These are phyloP conservation scores for Dicyrtomina minuta DNA, from an alignment of 2,888 invertebrate species.

Conservation along the genomic window DNA sequence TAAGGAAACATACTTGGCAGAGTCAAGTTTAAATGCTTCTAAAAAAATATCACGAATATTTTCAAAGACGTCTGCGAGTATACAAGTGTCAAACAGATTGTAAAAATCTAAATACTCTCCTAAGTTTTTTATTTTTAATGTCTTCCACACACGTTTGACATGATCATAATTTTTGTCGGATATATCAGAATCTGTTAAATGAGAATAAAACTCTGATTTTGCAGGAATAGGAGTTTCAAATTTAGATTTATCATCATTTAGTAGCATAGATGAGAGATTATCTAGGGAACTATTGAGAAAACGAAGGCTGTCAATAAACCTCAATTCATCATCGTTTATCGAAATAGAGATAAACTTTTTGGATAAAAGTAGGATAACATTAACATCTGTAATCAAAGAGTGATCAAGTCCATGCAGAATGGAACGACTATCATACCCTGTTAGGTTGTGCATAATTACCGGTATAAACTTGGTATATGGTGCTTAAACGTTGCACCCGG, in stretches of 20 bases:
- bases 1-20: background rate
- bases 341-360: background rate
- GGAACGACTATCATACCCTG: background rate
- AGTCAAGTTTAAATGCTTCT: background rate
- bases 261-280: background rate
- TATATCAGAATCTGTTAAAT: background rate
- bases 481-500: background rate
- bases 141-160: background rate
- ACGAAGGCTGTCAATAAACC: background rate
- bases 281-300: background rate
- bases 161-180: constrained; percentile 4
- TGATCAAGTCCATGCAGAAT: background rate
- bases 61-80: background rate
- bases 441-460: background rate
- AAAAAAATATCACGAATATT: background rate
- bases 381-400: background rate
- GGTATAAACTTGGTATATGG: background rate
- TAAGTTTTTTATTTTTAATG: constrained; percentile 4
- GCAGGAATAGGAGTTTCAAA: constrained; percentile 3
- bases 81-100: background rate
- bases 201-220: constrained; percentile 11
- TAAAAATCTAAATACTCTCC: constrained; percentile 13
- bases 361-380: background rate
- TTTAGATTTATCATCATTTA: too few species aligned
- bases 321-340: background rate